Evolutionary conservation across 2,113 vertebrate genomes (phyloP), one percentile per base, ranked within the genome.

Genomic region (Percopsis transmontana): DNA sequence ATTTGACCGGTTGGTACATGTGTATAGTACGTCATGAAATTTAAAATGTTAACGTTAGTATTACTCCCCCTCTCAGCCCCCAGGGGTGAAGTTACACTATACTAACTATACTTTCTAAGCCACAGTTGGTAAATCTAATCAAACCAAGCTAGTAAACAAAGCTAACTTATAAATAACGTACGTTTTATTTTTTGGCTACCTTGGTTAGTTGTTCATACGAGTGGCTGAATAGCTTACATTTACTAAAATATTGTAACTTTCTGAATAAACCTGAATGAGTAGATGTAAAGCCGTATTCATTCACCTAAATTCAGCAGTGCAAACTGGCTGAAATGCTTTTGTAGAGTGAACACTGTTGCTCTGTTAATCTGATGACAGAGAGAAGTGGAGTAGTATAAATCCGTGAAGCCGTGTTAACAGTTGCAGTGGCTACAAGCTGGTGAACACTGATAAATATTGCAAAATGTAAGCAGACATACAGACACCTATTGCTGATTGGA

Each of bases 371-470:
- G 80, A 74, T 52, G 59, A 61, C 16, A 27, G 55, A 55, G 48
- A 21, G 45, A 21, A 24, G 42, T 53, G 38, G 42, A 44, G 39
- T 18, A 70, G 55, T 60, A 72, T 54, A 56, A 76, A 62, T 58
- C 58, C 27, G 5, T 40, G 14, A 67, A 81, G 23, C 23, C 15
- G 55, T 73, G 68, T 79, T 79, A 73, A 85, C 63, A 60, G 44
- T 73, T 60, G 68, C 78, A 76, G 70, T 39, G 7, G 7, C 75
- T 67, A 27, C 70, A 68, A 42, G 68, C 63, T 60, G n/a, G 68
- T 72, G 79, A 77, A 81, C 78, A 57, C 58, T 60, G 59, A 75
- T 78, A 60, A 88, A 90, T 90, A 79, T 85, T 90, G 85, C 68
- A 84, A 50, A 42, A 27, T 27, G 7, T 19, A 64, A 76, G 65